Evolutionary conservation across 2,797 vertebrate species (phyloP).

Genomic region (Myripristis murdjan): DNA sequence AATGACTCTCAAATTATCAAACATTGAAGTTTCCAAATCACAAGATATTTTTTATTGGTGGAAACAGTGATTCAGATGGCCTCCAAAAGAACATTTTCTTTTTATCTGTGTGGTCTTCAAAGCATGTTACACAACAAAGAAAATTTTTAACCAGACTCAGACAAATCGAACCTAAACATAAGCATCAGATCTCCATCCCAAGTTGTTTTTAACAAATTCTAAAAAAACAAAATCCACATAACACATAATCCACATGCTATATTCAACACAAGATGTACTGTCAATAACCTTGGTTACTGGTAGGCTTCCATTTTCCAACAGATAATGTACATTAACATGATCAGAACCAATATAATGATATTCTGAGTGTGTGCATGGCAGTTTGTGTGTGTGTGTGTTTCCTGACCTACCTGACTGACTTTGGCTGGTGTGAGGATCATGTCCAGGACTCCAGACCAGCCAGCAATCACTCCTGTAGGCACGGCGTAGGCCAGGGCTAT

Average conservation of each 20-base stretch:
- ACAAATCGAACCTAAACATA: too few relatives aligned
- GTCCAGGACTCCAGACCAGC: conserved; percentile 96
- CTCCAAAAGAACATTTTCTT: too few relatives aligned
- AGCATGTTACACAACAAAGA: too few relatives aligned
- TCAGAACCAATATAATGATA: neutral
- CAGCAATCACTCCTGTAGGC: conserved; percentile 93
- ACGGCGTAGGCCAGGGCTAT: conserved; percentile 96
- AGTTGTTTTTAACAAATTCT: too few relatives aligned
- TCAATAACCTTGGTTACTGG: conserved; percentile 2
- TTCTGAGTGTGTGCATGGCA: neutral
- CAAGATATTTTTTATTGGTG: neutral
- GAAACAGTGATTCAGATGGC: neutral
- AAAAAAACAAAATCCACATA: too few relatives aligned
- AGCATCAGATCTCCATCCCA: too few relatives aligned
- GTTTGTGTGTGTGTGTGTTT: neutral
- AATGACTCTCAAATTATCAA: neutral
- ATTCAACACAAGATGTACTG: neutral
- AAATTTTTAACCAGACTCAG: too few relatives aligned
- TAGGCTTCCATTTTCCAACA: neutral
- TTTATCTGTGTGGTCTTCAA: too few relatives aligned
- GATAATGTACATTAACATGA: neutral
- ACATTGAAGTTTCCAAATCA: neutral
- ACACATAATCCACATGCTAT: neutral
- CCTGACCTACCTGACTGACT: conserved; percentile 91
- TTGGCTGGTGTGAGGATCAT: conserved; percentile 95